Percentiles rank a stretch among this genome's conserved stretches.
These are phyloP conservation scores for Agrochola circellaris DNA, from an alignment of 2,888 invertebrate genomes.

Conservation along the genomic window DNA sequence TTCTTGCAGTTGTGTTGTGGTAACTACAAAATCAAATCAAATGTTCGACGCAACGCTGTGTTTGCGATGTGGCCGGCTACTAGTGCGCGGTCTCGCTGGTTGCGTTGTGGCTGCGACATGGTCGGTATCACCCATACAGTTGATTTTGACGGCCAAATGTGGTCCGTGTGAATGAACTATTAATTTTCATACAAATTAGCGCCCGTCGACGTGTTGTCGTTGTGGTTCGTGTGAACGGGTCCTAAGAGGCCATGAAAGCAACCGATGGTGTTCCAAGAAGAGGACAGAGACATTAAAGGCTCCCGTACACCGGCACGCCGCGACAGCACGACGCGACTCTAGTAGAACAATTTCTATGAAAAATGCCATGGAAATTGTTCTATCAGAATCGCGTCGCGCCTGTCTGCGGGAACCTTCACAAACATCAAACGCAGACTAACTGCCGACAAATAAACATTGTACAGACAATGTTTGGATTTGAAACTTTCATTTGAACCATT, in stretches of 20 bases:
- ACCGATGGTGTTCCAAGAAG: constrained; percentile 19
- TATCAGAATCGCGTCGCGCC: too few relatives aligned
- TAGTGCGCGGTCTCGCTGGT: background rate
- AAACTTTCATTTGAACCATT: constrained; percentile 24
- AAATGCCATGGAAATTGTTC: too few relatives aligned
- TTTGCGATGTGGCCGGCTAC: background rate
- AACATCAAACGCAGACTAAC: constrained; percentile 36
- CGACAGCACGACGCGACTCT: too few relatives aligned
- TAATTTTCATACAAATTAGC: too few relatives aligned
- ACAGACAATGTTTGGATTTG: constrained; percentile 23
- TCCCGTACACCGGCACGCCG: too few relatives aligned
- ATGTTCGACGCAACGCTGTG: too few relatives aligned
- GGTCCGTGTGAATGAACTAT: too few relatives aligned
- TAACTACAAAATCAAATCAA: background rate
- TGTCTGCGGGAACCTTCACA: background rate
- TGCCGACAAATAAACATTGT: constrained; percentile 31
- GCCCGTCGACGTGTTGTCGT: background rate
- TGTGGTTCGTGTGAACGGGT: background rate
- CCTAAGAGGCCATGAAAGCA: background rate
- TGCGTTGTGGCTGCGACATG: too few relatives aligned
- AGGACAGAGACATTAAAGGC: background rate
- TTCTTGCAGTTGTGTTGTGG: background rate
- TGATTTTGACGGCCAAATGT: too few relatives aligned
- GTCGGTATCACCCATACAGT: too few relatives aligned
- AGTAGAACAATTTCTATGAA: too few relatives aligned